Evolutionary conservation across 2,113 vertebrate species (phyloP).

Genomic region (Chlorodrepanis virens): DNA sequence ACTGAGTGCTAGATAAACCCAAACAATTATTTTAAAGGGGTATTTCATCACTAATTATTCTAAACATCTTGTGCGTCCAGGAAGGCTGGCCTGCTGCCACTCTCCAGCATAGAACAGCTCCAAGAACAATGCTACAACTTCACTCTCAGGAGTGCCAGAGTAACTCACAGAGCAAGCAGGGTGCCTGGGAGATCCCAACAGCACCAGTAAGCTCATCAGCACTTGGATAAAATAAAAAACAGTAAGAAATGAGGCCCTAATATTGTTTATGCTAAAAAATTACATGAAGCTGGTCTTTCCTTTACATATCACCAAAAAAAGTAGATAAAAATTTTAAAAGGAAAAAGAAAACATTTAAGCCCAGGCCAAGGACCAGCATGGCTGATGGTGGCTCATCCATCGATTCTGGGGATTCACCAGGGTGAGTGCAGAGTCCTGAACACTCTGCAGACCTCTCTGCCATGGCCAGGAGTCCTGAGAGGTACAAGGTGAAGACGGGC

Average conservation of each 20-base stretch:
- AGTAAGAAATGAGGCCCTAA: rapidly evolving
- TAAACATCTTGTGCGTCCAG: background rate
- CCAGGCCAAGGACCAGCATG: background rate
- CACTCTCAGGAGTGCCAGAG: background rate
- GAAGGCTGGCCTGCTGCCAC: slow-evolving; percentile 7
- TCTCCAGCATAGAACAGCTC: background rate
- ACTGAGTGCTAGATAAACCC: slow-evolving; percentile 20
- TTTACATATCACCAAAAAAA: background rate
- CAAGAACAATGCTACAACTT: rapidly evolving
- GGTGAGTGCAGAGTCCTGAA: background rate
- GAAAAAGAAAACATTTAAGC: background rate
- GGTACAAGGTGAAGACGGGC: rapidly evolving
- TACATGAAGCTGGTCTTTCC: rapidly evolving
- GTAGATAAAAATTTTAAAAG: background rate
- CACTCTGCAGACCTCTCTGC: rapidly evolving
- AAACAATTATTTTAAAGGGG: slow-evolving; percentile 51
- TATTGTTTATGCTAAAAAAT: background rate
- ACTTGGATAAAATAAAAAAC: background rate
- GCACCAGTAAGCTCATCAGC: background rate
- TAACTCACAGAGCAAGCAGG: background rate
- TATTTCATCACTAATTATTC: slow-evolving; percentile 55
- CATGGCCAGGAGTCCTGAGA: no score
- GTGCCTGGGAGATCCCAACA: background rate
- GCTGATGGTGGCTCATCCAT: rapidly evolving
- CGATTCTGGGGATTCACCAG: background rate